Evolutionary conservation across 2,888 invertebrate species (phyloP).

Genomic region (Nephrotoma guestfalica): DNA sequence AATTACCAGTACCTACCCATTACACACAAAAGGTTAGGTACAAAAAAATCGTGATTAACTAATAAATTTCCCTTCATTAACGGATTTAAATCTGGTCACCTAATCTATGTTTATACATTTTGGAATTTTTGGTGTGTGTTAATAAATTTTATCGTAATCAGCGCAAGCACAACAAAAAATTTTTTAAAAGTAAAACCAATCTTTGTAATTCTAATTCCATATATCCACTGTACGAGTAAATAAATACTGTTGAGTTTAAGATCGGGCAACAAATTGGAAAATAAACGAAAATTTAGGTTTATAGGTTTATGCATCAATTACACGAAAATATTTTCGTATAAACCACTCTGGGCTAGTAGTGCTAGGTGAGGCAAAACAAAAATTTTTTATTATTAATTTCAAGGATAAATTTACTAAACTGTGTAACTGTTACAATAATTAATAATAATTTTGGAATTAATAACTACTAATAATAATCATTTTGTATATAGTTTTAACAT

Average conservation of each 20-base stretch:
- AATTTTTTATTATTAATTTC: not conserved
- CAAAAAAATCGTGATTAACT: too few species aligned
- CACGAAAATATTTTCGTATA: not conserved
- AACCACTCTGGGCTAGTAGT: not conserved
- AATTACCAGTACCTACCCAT: too few species aligned
- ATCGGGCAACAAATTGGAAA: not conserved
- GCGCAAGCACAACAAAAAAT: not conserved
- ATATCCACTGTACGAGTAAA: not conserved
- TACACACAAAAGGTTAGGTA: too few species aligned
- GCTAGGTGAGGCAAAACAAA: not conserved
- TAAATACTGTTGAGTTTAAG: not conserved
- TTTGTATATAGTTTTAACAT: not conserved
- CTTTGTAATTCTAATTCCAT: not conserved
- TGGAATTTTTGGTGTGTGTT: not conserved
- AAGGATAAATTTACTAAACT: not conserved
- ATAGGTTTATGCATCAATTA: not conserved
- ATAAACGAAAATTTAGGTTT: not conserved
- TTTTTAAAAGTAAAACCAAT: not conserved
- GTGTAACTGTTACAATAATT: not conserved
- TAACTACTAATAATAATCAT: not conserved
- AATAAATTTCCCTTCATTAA: not conserved
- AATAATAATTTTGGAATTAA: not conserved
- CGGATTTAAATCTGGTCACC: not conserved
- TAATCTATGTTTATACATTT: not conserved
- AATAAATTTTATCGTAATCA: not conserved